Evolutionary conservation across 2,888 invertebrate species (phyloP).

Genomic region (Trichopria drosophilae): DNA sequence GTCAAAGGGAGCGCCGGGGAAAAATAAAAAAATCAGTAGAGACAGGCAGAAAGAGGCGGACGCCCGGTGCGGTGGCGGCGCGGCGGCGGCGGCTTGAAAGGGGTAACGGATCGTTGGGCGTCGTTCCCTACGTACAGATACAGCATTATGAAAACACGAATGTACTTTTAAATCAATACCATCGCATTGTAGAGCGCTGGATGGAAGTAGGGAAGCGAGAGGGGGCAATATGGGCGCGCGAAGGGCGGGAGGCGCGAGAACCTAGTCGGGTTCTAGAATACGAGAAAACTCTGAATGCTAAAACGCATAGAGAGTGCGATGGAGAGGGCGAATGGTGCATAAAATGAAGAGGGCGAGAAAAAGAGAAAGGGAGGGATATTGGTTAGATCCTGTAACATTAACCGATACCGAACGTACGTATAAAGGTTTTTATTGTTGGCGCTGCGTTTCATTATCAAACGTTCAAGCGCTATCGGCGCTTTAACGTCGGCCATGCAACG

Average conservation of each 20-base stretch:
- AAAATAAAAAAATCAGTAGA: constrained; percentile 24
- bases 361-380: constrained; percentile 36
- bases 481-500: constrained; percentile 22
- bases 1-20: neutral
- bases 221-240: constrained; percentile 38
- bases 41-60: too few species aligned
- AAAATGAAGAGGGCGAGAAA: constrained; percentile 12
- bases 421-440: constrained; percentile 44
- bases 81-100: constrained; percentile 41
- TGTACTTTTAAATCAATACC: constrained; percentile 60
- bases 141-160: constrained; percentile 60
- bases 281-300: constrained; percentile 32
- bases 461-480: constrained; percentile 32
- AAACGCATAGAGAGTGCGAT: constrained; percentile 38
- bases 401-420: constrained; percentile 47
- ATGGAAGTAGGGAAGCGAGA: constrained; percentile 41
- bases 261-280: constrained; percentile 27
- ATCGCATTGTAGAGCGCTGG: constrained; percentile 58
- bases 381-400: constrained; percentile 50
- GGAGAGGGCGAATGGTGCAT: constrained; percentile 35
- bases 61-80: constrained; percentile 53
- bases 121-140: constrained; percentile 56
- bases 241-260: constrained; percentile 26
- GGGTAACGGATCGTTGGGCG: too few species aligned
- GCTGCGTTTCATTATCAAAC: constrained; percentile 39